These are phyloP conservation scores for Pegoplata infirma DNA, from an alignment of 2,888 invertebrate species.

Conservation along the genomic window DNA sequence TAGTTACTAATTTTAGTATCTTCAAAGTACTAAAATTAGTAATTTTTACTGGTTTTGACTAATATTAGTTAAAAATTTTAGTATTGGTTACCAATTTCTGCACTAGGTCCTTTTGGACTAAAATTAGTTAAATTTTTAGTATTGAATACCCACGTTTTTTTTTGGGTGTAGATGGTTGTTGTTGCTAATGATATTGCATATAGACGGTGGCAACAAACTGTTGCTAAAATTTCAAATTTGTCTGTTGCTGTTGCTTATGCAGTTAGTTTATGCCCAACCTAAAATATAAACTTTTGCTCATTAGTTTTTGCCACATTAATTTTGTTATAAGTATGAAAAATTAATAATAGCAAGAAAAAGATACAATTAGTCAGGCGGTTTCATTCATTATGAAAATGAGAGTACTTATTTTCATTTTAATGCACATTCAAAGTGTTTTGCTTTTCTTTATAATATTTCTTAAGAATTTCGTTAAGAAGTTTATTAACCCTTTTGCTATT, in stretches of 20 bases:
- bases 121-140: too few relatives aligned
- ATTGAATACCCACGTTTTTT: too few relatives aligned
- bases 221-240: slow-evolving; percentile 19
- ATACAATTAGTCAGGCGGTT: slow-evolving; percentile 28
- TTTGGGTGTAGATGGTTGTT: too few relatives aligned
- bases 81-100: too few relatives aligned
- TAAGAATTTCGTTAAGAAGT: neutral
- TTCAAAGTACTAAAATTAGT: too few relatives aligned
- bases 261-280: slow-evolving; percentile 3
- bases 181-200: neutral
- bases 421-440: too few relatives aligned
- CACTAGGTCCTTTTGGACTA: too few relatives aligned
- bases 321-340: neutral
- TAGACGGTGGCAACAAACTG: neutral
- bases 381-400: neutral
- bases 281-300: slow-evolving; percentile 15
- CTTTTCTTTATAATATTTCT: neutral
- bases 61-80: too few relatives aligned
- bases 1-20: too few relatives aligned
- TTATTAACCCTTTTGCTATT: slow-evolving; percentile 28
- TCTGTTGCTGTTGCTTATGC: neutral
- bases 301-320: slow-evolving; percentile 32
- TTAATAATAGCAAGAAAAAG: neutral
- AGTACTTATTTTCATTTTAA: neutral
- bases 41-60: too few relatives aligned